Evolutionary conservation across 2,888 invertebrate species (phyloP).

Genomic region (Drosophila siamana): DNA sequence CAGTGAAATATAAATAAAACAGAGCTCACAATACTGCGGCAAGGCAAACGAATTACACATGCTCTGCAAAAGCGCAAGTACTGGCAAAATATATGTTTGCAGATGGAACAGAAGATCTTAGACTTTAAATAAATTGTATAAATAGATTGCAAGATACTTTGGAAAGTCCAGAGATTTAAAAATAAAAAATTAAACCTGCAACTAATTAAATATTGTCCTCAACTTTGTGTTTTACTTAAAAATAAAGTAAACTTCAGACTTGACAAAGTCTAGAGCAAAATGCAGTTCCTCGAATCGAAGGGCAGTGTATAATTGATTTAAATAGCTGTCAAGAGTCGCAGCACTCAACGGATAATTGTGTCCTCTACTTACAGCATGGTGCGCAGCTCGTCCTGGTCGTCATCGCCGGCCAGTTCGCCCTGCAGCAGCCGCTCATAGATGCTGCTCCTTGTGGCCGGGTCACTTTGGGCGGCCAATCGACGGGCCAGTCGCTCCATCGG

Average conservation of each 20-base stretch:
- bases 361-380: conserved; percentile 71
- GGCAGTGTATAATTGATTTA: conserved; percentile 32
- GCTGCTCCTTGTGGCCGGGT: conserved; percentile 52
- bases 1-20: conserved; percentile 62
- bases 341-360: conserved; percentile 39
- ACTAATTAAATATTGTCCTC: too few species aligned
- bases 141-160: too few species aligned
- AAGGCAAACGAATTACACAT: not conserved
- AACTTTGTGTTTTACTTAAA: too few species aligned
- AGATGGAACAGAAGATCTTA: too few species aligned
- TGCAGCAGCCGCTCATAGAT: conserved; percentile 66
- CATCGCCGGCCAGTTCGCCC: conserved; percentile 62
- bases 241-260: too few species aligned
- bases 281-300: not conserved
- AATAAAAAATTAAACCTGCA: too few species aligned
- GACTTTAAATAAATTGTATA: too few species aligned
- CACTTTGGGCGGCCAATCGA: conserved; percentile 57
- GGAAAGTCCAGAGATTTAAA: too few species aligned
- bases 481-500: conserved; percentile 79
- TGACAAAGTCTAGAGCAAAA: not conserved
- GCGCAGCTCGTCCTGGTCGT: conserved; percentile 62
- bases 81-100: not conserved
- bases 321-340: conserved; percentile 25
- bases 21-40: conserved; percentile 7
- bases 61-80: not conserved